Conservation (phyloP, 2,888 invertebrate species). For the Halictus quadricinctus region DNA sequence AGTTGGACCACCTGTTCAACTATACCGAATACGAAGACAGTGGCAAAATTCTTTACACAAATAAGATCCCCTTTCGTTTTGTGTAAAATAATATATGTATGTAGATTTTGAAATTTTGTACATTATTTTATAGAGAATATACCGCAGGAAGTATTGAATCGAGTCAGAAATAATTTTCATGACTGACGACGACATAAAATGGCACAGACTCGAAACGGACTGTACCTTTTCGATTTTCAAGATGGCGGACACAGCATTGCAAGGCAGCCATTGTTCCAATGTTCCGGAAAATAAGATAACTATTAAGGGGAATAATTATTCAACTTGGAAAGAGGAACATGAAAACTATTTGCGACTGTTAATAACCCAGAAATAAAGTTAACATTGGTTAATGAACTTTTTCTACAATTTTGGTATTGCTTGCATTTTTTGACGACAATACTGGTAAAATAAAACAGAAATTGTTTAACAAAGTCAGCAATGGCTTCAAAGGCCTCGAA, state of each 20-base stretch:
- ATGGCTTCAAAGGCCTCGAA: background rate
- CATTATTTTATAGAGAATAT: conserved; percentile 3
- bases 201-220: conserved; percentile 1
- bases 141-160: conserved; percentile 3
- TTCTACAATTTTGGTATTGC: background rate
- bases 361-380: background rate
- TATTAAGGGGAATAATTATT: background rate
- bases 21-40: background rate
- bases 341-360: too few relatives aligned
- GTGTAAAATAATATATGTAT: background rate
- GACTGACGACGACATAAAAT: background rate
- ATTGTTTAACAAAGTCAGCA: too few relatives aligned
- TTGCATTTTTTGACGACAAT: background rate
- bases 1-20: background rate
- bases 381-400: background rate
- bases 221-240: background rate
- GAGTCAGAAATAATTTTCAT: background rate
- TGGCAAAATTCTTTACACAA: background rate
- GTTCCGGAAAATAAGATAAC: background rate
- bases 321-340: background rate
- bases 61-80: background rate
- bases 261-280: background rate
- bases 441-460: too few relatives aligned
- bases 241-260: background rate
- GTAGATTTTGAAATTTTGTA: conserved; percentile 5